These are phyloP conservation scores for Nothura maculosa DNA, from an alignment of 2,797 vertebrate species.

Conservation along the genomic window DNA sequence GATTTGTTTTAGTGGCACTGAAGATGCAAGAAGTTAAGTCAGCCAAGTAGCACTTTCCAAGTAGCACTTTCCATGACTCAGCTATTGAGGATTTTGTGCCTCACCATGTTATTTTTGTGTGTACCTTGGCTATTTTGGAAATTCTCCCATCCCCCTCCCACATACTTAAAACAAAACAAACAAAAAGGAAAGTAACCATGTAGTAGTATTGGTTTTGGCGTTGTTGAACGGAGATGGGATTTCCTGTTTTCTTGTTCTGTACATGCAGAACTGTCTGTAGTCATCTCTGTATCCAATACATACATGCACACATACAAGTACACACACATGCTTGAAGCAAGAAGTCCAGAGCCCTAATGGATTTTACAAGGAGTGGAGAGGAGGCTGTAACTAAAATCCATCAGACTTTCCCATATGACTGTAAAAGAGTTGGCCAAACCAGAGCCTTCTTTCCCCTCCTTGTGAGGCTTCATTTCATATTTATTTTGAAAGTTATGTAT, in stretches of 20 bases:
- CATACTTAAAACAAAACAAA: background rate
- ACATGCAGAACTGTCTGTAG: background rate
- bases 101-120: fast-evolving
- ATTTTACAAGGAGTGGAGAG: background rate
- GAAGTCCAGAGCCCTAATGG: background rate
- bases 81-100: background rate
- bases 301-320: fast-evolving
- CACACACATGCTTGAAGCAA: fast-evolving
- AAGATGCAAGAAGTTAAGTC: background rate
- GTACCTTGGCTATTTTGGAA: background rate
- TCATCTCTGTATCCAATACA: background rate
- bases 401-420: background rate
- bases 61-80: background rate
- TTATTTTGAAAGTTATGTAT: conserved; percentile 47
- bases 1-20: background rate
- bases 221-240: background rate
- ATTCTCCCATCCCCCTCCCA: background rate
- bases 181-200: background rate
- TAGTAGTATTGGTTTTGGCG: background rate
- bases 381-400: background rate
- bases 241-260: background rate
- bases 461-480: background rate
- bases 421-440: background rate
- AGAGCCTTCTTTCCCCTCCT: background rate
- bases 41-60: background rate